phyloP scores from a whole-genome alignment of 2,113 vertebrate genomes.

The Tetrao urogallus region DNA sequence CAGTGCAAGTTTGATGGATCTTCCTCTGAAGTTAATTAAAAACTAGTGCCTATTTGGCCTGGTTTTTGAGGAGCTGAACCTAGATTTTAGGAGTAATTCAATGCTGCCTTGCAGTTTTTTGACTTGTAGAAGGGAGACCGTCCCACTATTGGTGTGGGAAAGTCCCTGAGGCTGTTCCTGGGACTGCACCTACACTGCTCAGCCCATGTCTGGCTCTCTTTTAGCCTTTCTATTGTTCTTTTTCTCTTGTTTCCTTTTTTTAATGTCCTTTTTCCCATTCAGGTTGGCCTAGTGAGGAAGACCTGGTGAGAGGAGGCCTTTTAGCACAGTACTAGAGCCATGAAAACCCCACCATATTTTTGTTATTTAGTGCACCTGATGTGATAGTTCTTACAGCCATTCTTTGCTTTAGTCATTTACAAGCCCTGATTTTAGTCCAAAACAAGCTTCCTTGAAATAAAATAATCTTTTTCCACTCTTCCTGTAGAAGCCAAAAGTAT shows the following conservation, averaged over 20 bases:
- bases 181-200: neutral
- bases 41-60: neutral
- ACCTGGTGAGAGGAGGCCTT: neutral
- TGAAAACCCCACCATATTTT: neutral
- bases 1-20: neutral
- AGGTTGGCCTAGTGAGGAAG: neutral
- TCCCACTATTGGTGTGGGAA: neutral
- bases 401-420: conserved; percentile 18
- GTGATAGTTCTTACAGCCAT: neutral
- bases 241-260: neutral
- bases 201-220: neutral
- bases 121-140: neutral
- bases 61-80: neutral
- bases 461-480: conserved; percentile 57
- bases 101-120: neutral
- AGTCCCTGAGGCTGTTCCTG: neutral
- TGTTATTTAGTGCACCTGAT: conserved; percentile 23
- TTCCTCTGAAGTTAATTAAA: neutral
- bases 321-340: neutral
- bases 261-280: neutral
- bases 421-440: conserved; percentile 58
- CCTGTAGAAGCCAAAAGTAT: conserved; percentile 66
- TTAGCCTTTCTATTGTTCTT: neutral
- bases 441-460: conserved; percentile 66
- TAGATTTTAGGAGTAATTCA: neutral